These are phyloP conservation scores for Neodontobutis hainanensis DNA, from an alignment of 2,113 vertebrate species.

Conservation along the genomic window DNA sequence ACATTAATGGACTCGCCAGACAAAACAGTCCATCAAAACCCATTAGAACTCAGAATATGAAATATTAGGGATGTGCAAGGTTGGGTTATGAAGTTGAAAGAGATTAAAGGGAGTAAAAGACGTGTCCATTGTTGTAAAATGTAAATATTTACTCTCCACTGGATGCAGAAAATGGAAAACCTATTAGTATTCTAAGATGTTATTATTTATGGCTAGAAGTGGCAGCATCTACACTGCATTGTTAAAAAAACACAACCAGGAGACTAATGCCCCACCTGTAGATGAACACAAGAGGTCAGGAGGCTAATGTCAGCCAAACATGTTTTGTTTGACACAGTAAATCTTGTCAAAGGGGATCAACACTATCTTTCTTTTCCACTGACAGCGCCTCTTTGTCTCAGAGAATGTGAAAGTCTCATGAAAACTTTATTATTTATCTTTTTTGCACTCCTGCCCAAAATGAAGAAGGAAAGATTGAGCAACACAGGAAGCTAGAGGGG, in stretches of 20 bases:
- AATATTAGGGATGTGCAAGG: constrained; percentile 20
- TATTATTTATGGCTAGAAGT: constrained; percentile 36
- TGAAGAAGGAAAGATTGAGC: constrained; percentile 53
- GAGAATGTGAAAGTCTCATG: constrained; percentile 62
- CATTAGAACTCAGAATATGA: constrained; percentile 39
- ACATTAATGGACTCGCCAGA: constrained; percentile 34
- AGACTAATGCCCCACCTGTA: constrained; percentile 41
- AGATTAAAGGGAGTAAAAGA: constrained; percentile 10
- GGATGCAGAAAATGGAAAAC: constrained; percentile 3
- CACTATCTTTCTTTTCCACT: constrained; percentile 21
- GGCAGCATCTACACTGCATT: constrained; percentile 3
- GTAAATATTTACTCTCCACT: constrained; percentile 21
- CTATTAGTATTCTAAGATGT: constrained; percentile 20
- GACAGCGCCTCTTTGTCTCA: constrained; percentile 60
- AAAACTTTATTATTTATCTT: constrained; percentile 75
- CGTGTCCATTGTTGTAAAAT: constrained; percentile 17
- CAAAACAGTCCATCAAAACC: constrained; percentile 49
- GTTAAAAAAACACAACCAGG: neutral
- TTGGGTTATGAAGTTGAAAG: constrained; percentile 2
- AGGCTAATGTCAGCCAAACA: constrained; percentile 36
- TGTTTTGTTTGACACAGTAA: constrained; percentile 42
- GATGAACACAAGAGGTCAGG: constrained; percentile 38
- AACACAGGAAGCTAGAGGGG: constrained; percentile 50
- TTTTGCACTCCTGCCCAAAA: constrained; percentile 38
- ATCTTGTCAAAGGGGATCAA: constrained; percentile 54